Base-by-base conservation (phyloP, 2,113 vertebrate genomes). In the Rafetus swinhoei region DNA sequence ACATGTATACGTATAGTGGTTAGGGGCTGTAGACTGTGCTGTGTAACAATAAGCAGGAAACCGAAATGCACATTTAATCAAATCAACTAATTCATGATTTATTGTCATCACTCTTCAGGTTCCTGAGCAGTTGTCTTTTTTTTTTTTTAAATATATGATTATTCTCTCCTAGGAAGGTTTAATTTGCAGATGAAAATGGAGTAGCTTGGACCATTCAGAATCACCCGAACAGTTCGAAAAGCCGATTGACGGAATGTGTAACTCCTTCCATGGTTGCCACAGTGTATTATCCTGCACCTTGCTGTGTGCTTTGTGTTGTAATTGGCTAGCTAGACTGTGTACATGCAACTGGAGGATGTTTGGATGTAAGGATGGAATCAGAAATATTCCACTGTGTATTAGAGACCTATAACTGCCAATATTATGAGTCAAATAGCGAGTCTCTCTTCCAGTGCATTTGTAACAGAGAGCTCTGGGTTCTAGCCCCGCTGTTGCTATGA, bases 171-270 rank as follows among this genome's bases (percentile, higher is more conserved):
- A 56, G 85, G 91, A 93, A 77, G 21, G 81, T 95, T 95, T 96
- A 96, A 92, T 84, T 82, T 93, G 88, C 54, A 82, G 62, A 79
- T 14, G 57, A 80, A 94, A 91, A 95, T 87, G 85, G 35, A 9
- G 35, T 25, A 39, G 92, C 62, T 90, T 27, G 95, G 91, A 93
- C 86, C 45, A 57, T 91, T 45, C 90, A 93, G 93, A 69, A 69
- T 96, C 95, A 87, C 85, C 72, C 84, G 62, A 82, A 90, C 91
- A 85, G 77, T 94, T 90, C 85, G 69, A 88, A 85, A 93, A 82
- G 62, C 92, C 62, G 45, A 82, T 45, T 81, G 86, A 45, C 84
- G 57, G 84, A 82, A 97, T 93, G 95, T 90, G 54, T 22, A 39
- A 81, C 82, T 81, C 79, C 88, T 92, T 59, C 69, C 86, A 84